These are phyloP conservation scores for Aricia agestis DNA, from an alignment of 1,140 invertebrate genomes.

Conservation along the genomic window DNA sequence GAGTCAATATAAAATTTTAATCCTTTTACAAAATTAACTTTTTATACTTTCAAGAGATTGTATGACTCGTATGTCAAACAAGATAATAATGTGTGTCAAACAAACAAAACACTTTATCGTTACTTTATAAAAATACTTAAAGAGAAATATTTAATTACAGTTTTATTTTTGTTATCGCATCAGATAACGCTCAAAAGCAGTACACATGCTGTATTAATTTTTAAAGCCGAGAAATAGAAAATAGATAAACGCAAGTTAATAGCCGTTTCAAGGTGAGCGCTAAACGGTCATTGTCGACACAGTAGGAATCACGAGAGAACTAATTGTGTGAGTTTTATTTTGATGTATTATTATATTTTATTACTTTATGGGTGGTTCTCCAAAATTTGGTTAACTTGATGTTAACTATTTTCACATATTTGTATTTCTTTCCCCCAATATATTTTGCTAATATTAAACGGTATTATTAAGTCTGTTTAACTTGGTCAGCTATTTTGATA, in stretches of 20 bases:
- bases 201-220: neutral
- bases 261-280: constrained; percentile 12
- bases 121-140: neutral
- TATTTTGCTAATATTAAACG: too few relatives aligned
- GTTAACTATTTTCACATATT: too few relatives aligned
- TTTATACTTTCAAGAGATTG: neutral
- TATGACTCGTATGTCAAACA: constrained; percentile 5
- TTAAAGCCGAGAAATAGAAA: constrained; percentile 2
- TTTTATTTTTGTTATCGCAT: constrained; percentile 12
- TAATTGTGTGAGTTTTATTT: neutral
- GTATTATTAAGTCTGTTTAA: too few relatives aligned
- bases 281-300: constrained; percentile 1
- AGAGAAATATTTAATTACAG: constrained; percentile 10
- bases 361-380: too few relatives aligned
- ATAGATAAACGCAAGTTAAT: constrained; percentile 9
- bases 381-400: too few relatives aligned
- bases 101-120: constrained; percentile 8
- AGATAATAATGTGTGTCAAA: constrained; percentile 15
- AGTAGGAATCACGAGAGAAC: constrained; percentile 5
- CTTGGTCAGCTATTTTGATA: too few relatives aligned
- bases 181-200: constrained; percentile 1
- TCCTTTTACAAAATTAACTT: neutral
- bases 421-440: too few relatives aligned
- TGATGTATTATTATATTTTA: neutral
- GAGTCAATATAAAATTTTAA: neutral